phyloP scores from a whole-genome alignment of 2,888 invertebrate genomes.

The Meiosimyza platycephala region DNA sequence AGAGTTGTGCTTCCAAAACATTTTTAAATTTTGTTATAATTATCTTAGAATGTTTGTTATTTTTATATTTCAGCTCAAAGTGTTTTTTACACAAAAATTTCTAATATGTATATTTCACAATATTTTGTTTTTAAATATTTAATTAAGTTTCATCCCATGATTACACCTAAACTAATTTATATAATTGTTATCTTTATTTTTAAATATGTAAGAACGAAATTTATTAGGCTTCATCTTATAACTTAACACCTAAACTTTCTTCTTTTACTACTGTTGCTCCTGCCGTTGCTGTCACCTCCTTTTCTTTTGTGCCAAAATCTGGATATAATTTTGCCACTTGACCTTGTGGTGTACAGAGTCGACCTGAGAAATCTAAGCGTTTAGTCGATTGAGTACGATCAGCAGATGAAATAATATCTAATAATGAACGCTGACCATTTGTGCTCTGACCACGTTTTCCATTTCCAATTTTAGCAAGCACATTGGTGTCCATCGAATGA shows the following conservation, averaged over 20 bases:
- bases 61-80: constrained; percentile 2
- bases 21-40: constrained; percentile 16
- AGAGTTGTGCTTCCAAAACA: background rate
- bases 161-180: constrained; percentile 54
- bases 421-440: constrained; percentile 65
- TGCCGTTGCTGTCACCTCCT: constrained; percentile 45
- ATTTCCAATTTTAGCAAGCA: constrained; percentile 53
- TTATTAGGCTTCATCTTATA: constrained; percentile 35
- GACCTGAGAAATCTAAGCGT: constrained; percentile 73
- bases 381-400: constrained; percentile 69
- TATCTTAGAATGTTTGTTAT: background rate
- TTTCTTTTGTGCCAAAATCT: constrained; percentile 70
- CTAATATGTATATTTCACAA: background rate
- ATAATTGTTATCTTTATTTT: constrained; percentile 44
- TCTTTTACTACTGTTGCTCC: constrained; percentile 53
- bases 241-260: constrained; percentile 51
- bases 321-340: constrained; percentile 79
- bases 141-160: constrained; percentile 36
- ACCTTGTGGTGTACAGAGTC: constrained; percentile 75
- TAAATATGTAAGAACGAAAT: constrained; percentile 22
- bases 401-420: constrained; percentile 71
- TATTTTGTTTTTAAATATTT: constrained; percentile 12
- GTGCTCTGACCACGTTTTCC: constrained; percentile 51
- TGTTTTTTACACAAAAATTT: constrained; percentile 12
- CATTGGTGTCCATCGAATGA: constrained; percentile 67